Evolutionary conservation across 2,113 vertebrate species (phyloP), one percentile per base, ranked within the genome.

Genomic region (Tragelaphus imberbis): DNA sequence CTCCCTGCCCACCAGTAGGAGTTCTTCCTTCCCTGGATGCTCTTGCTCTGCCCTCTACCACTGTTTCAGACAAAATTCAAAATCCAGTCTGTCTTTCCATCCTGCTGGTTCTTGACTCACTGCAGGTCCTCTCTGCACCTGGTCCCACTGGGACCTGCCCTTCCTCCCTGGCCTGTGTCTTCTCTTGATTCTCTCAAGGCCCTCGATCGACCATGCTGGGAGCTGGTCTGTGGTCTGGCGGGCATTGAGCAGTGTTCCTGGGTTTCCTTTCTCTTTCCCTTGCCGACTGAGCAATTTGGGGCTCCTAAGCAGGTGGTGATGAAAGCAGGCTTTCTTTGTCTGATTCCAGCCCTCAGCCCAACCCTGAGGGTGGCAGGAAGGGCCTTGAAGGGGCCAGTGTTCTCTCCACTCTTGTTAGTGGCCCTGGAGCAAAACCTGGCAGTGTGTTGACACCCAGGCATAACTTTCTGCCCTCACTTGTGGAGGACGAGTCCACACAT

Each of bases 381-480:
- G n/a, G 23, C 47, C n/a, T 77, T 0, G 0, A 17, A n/a, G 56
- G 28, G 36, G 21, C 21, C 36, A 28, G 8, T 3, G 2, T 59
- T 25, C 36, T 33, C 13, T 44, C 47, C 40, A 11, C 47, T 84
- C 65, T 53, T 15, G 2, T 28, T 75, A 63, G 85, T 36, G 23
- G 47, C 47, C 79, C 47, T 77, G 91, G 11, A 44, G 40, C 14
- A 55, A 23, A 91, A 51, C 49, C 30, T 15, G 21, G 53, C 27
- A 30, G 33, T 51, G 21, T 25, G 59, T 40, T 44, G 30, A 68
- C 30, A 33, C 14, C 51, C 36, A 19, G 47, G 56, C 40, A 6
- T 33, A 59, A 63, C 36, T 19, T 84, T 30, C 40, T 53, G 28
- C 75, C 51, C 61, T 92, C 30, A 3, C 47, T 49, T 23, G 5